These are phyloP conservation scores for Nasonia vitripennis DNA, from an alignment of 1,140 invertebrate species.

Conservation along the genomic window DNA sequence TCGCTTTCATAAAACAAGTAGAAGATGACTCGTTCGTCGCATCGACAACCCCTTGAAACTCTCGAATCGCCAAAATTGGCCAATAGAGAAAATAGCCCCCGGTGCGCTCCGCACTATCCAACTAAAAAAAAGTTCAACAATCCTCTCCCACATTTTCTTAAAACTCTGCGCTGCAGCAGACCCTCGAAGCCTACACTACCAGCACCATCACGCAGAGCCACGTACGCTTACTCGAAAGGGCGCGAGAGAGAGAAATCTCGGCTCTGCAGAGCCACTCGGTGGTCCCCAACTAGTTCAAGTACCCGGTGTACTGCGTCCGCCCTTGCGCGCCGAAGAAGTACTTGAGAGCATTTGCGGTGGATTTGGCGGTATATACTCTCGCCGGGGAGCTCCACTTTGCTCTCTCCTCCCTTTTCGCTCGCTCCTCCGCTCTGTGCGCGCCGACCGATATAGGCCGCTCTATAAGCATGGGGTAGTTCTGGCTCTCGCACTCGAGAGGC, in stretches of 20 bases:
- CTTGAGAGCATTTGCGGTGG: conserved; percentile 72
- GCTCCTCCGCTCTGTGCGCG: conserved; percentile 9
- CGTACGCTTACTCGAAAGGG: not conserved
- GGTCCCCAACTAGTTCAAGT: conserved; percentile 72
- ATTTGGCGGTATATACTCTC: conserved; percentile 66
- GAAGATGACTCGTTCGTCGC: not conserved
- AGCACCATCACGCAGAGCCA: not conserved
- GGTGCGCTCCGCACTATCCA: not conserved
- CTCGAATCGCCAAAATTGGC: not conserved
- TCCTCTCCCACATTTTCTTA: conserved; percentile 1
- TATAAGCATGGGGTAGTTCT: conserved; percentile 35
- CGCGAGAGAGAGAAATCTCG: too few relatives aligned
- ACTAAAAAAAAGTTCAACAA: conserved; percentile 1
- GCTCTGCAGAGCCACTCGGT: conserved; percentile 58
- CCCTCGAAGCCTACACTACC: not conserved
- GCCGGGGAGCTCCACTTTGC: conserved; percentile 66
- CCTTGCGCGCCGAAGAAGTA: conserved; percentile 66
- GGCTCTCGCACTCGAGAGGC: conserved; percentile 59
- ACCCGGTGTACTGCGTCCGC: conserved; percentile 60
- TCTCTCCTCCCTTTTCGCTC: conserved; percentile 47
- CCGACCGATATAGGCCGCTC: not conserved
- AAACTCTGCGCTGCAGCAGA: not conserved
- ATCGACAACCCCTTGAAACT: not conserved
- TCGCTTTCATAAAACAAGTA: too few relatives aligned
- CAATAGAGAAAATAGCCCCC: not conserved